Percentiles rank a stretch among this genome's conserved stretches.
These are phyloP conservation scores for Furnarius figulus DNA, from an alignment of 2,113 vertebrate genomes.

Conservation along the genomic window DNA sequence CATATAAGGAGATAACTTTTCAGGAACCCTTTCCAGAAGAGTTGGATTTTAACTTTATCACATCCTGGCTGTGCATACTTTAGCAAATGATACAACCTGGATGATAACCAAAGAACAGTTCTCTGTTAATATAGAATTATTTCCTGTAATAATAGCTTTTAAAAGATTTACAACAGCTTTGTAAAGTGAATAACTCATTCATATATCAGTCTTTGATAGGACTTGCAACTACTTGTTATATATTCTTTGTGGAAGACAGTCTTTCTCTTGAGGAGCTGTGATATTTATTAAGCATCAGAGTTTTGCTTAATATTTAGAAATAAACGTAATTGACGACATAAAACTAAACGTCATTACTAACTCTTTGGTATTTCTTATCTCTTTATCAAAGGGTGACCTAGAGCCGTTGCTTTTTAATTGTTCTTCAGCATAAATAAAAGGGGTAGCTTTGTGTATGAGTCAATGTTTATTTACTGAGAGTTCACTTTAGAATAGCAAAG, in stretches of 20 bases:
- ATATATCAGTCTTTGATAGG: background rate
- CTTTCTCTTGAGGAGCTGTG: background rate
- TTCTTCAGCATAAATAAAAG: background rate
- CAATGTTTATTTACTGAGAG: background rate
- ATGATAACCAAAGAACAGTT: background rate
- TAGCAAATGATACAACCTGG: background rate
- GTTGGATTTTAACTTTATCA: background rate
- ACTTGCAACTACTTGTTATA: background rate
- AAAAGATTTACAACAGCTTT: background rate
- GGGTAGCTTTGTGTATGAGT: background rate
- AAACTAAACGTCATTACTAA: background rate
- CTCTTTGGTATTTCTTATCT: background rate
- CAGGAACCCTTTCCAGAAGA: background rate
- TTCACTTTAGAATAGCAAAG: background rate
- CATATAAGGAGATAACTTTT: background rate
- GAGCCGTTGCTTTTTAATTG: background rate
- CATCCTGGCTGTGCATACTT: background rate
- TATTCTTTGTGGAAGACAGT: background rate
- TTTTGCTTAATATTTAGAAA: background rate
- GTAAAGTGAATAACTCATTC: background rate
- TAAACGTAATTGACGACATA: background rate
- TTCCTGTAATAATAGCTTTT: background rate
- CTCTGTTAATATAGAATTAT: background rate
- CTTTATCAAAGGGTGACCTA: background rate
- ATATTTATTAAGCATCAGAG: background rate